Evolutionary conservation across 2,888 invertebrate genomes (phyloP).

Genomic region (Ecliptopera silaceata): DNA sequence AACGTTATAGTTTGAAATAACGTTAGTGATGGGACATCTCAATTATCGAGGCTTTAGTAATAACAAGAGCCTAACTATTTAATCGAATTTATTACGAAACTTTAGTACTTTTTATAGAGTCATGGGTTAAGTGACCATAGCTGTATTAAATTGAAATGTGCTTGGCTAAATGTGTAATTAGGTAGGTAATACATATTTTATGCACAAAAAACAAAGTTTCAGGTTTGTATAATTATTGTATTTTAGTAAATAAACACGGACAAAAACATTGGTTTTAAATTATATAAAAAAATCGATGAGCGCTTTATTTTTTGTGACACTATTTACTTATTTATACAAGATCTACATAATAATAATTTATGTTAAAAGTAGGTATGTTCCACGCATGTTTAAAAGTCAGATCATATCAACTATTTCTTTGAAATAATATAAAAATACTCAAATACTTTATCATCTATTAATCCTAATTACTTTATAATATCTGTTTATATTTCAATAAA

Average conservation of each 20-base stretch:
- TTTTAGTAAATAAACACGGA: slow-evolving; percentile 74
- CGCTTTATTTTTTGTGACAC: slow-evolving; percentile 57
- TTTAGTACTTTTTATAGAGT: too few relatives aligned
- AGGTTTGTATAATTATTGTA: slow-evolving; percentile 68
- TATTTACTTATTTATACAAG: slow-evolving; percentile 35
- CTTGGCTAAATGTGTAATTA: too few relatives aligned
- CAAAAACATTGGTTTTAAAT: slow-evolving; percentile 67
- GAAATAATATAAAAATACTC: slow-evolving; percentile 35
- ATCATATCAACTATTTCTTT: slow-evolving; percentile 55
- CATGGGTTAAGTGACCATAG: too few relatives aligned
- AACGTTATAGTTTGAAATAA: background rate
- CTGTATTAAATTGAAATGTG: too few relatives aligned
- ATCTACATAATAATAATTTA: slow-evolving; percentile 40
- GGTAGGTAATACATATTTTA: too few relatives aligned
- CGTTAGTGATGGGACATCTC: background rate
- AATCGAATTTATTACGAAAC: background rate
- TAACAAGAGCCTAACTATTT: too few relatives aligned
- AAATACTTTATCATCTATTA: slow-evolving; percentile 19
- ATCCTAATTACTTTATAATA: background rate
- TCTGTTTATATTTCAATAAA: slow-evolving; percentile 40
- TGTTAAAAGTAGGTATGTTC: background rate
- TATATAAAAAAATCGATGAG: slow-evolving; percentile 38
- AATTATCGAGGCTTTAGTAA: background rate
- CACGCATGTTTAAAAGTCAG: slow-evolving; percentile 58
- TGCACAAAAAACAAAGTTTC: slow-evolving; percentile 29